Base-by-base conservation (phyloP, 2,113 vertebrate species). In the Vidua macroura region DNA sequence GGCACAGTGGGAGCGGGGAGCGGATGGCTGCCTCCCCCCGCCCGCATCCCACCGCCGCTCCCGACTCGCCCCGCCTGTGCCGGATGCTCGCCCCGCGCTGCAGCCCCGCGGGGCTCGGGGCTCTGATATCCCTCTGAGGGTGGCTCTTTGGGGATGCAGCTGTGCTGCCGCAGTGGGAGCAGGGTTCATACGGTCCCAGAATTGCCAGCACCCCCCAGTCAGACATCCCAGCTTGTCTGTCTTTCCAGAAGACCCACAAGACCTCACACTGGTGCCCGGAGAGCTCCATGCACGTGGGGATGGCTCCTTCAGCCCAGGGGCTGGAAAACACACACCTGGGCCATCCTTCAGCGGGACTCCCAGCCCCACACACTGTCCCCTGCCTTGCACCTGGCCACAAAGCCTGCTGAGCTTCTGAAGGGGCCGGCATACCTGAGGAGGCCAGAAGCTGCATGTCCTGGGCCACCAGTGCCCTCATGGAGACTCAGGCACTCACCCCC, bases 161-260 rank as follows among this genome's bases (percentile, higher is more conserved):
- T 16, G 12, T 68, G 66, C 66, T 2, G 2, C 9, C 0, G 1
- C 44, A 9, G 7, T 1, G 2, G 51, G 73, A 51, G 62, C 21
- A 14, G 20, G n/a, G 43, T 2, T 4, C 41, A 0, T 2, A 2
- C 0, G 0, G 23, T 51, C 44, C 77, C 60, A 33, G 52, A 2
- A 2, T 10, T 76, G n/a, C 3, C 4, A 72, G 15, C 33, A 20
- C 3, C 23, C 48, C 39, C 9, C 12, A 9, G n/a, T 9, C 67
- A 66, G 55, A 7, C 37, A n/a, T 70, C 30, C 14, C 9, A 1
- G 60, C 43, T 55, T 43, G 3, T 41, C 55, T 41, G 35, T 53
- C 33, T 44, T 66, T 59, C 35, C 75, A 48, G 43, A 7, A 81
- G 30, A 24, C 7, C 4, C 55, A 14, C 1, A 1, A 1, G 63